phyloP scores from a whole-genome alignment of 2,888 invertebrate genomes.

The Sphecodes monilicornis region DNA sequence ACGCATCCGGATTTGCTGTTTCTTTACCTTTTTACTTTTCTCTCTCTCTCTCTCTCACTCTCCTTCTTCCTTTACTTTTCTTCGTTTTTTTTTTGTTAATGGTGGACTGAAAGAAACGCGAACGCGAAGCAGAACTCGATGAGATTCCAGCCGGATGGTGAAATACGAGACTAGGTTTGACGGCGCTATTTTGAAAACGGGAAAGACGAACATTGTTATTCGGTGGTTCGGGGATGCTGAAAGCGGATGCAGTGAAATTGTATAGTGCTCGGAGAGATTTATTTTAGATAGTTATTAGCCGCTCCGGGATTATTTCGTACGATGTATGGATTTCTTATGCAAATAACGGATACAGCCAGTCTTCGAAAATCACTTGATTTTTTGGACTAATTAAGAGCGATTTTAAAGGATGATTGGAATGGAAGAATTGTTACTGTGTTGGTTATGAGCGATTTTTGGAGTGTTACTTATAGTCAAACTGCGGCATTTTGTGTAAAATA shows the following conservation, averaged over 20 bases:
- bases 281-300: background rate
- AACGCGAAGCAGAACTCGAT: background rate
- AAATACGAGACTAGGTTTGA: background rate
- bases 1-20: conserved; percentile 9
- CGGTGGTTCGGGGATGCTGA: background rate
- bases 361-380: background rate
- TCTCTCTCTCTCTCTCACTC: background rate
- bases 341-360: background rate
- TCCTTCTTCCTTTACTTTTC: background rate
- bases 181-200: background rate
- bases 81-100: background rate
- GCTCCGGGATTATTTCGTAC: background rate
- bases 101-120: background rate
- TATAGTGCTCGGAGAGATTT: background rate
- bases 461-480: no score
- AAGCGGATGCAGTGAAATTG: background rate
- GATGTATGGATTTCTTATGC: background rate
- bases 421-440: no score
- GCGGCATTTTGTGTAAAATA: no score
- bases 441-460: no score
- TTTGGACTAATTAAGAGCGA: background rate
- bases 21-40: background rate
- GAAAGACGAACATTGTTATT: background rate
- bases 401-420: background rate
- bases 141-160: background rate